phyloP scores from a whole-genome alignment of 2,113 vertebrate species.

The Camelus dromedarius region DNA sequence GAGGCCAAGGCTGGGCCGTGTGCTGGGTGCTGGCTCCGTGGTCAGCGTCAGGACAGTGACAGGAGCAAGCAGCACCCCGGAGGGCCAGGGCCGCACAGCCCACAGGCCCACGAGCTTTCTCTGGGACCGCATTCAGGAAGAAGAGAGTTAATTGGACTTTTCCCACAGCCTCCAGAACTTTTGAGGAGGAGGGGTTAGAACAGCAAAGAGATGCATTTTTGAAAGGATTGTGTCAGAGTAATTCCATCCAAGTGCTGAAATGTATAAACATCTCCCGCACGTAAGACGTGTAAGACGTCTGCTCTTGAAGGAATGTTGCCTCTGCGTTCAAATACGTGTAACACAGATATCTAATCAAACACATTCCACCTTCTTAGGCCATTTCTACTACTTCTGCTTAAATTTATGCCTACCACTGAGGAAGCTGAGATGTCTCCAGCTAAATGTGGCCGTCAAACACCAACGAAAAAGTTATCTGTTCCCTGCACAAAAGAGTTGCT shows the following conservation, averaged over 20 bases:
- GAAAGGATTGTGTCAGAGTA: conserved; percentile 65
- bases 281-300: conserved; percentile 67
- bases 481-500: background rate
- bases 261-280: conserved; percentile 73
- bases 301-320: conserved; percentile 72
- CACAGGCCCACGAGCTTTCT: rapidly evolving
- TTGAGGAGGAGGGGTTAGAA: background rate
- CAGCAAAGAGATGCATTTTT: background rate
- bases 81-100: rapidly evolving
- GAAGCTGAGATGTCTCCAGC: background rate
- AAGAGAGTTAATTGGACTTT: background rate
- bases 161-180: background rate
- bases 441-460: background rate
- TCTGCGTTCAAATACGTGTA: conserved; percentile 79
- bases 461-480: background rate
- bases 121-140: background rate
- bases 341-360: conserved; percentile 69
- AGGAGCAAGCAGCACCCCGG: background rate
- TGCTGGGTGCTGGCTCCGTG: conserved; percentile 73
- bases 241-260: conserved; percentile 72
- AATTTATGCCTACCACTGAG: background rate
- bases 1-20: conserved; percentile 65
- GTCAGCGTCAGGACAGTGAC: conserved; percentile 60
- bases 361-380: conserved; percentile 10
- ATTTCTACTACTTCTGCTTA: background rate